These are phyloP conservation scores for Murina feae DNA, from an alignment of 2,113 vertebrate species.

Conservation along the genomic window DNA sequence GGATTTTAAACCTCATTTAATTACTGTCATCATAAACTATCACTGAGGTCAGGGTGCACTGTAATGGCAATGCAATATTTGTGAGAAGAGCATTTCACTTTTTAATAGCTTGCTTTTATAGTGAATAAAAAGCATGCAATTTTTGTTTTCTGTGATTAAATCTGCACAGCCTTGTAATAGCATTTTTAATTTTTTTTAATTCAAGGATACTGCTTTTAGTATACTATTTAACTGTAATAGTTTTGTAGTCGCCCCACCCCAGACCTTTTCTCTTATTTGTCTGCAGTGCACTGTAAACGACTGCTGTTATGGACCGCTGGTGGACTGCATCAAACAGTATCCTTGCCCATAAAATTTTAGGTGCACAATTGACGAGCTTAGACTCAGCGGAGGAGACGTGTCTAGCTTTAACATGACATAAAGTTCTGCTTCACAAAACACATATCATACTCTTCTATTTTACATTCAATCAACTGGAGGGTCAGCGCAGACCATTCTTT, in stretches of 20 bases:
- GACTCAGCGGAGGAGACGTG: slow-evolving; percentile 90
- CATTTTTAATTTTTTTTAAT: slow-evolving; percentile 38
- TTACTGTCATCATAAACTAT: slow-evolving; percentile 87
- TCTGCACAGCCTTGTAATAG: slow-evolving; percentile 75
- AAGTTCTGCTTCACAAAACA: slow-evolving; percentile 93
- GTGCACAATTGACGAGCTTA: slow-evolving; percentile 92
- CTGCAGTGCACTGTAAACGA: slow-evolving; percentile 98
- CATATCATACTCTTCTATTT: slow-evolving; percentile 80
- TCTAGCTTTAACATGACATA: slow-evolving; percentile 94
- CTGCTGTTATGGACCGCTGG: slow-evolving; percentile 99
- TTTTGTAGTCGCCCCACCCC: slow-evolving; percentile 61
- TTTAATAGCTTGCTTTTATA: slow-evolving; percentile 84
- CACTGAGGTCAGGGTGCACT: slow-evolving; percentile 81
- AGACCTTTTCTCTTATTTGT: slow-evolving; percentile 76
- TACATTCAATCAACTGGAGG: slow-evolving; percentile 80
- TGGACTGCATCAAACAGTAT: slow-evolving; percentile 99
- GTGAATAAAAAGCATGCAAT: slow-evolving; percentile 78
- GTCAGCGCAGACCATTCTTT: slow-evolving; percentile 75
- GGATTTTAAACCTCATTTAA: slow-evolving; percentile 87
- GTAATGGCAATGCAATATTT: slow-evolving; percentile 82
- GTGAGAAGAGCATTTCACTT: slow-evolving; percentile 80
- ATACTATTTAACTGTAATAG: slow-evolving; percentile 72
- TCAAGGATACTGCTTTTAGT: slow-evolving; percentile 76
- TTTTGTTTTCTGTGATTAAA: slow-evolving; percentile 85
- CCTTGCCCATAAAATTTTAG: slow-evolving; percentile 98